A percentile compares a stretch with the other conserved stretches of the same genome.
phyloP scores from a whole-genome alignment of 2,888 invertebrate genomes.

The Tiliacea aurago region DNA sequence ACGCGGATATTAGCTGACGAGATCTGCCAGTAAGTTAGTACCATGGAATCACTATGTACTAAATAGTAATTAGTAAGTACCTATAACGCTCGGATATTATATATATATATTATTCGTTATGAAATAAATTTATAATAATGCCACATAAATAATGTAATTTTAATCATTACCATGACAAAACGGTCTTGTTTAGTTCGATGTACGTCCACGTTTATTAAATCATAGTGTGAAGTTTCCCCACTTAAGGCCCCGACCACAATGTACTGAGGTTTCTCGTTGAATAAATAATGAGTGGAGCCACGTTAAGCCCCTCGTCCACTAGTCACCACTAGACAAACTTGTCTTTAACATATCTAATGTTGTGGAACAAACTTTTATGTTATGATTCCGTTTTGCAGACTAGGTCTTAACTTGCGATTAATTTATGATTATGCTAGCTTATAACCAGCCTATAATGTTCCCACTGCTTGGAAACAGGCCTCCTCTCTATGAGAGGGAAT shows the following conservation, averaged over 20 bases:
- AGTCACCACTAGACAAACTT: constrained; percentile 65
- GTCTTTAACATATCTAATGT: constrained; percentile 62
- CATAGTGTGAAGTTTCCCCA: constrained; percentile 75
- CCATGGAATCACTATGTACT: neutral
- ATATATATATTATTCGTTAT: no score
- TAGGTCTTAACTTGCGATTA: constrained; percentile 8
- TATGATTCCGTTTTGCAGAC: constrained; percentile 26
- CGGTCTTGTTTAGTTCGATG: constrained; percentile 44
- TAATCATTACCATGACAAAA: constrained; percentile 54
- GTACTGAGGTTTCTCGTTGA: constrained; percentile 77
- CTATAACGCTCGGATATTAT: neutral
- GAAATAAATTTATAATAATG: neutral
- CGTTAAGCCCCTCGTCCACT: constrained; percentile 63
- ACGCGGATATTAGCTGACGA: neutral
- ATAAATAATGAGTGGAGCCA: constrained; percentile 77
- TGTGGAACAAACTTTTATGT: constrained; percentile 51
- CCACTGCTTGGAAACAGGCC: no score
- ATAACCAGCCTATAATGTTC: no score
- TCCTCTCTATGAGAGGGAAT: no score
- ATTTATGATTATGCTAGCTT: no score
- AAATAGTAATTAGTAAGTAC: no score
- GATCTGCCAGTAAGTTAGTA: neutral
- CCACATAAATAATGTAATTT: constrained; percentile 39
- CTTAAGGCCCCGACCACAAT: constrained; percentile 74
- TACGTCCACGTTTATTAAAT: constrained; percentile 71